Evolutionary conservation across 2,113 vertebrate species (phyloP).

Genomic region (Asarcornis scutulata): DNA sequence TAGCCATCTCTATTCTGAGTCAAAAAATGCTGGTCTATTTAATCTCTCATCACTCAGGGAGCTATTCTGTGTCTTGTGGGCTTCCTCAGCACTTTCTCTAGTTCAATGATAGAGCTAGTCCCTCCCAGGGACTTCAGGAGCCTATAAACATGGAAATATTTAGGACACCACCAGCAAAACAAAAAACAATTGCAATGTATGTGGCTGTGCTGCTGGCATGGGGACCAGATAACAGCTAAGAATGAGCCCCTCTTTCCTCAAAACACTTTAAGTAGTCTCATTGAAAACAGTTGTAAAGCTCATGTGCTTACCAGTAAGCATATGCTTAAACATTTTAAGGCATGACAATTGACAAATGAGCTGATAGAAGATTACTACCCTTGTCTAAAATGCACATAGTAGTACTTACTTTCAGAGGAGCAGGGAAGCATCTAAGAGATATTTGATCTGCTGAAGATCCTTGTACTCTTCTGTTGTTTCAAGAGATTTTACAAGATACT

Average conservation of each 20-base stretch:
- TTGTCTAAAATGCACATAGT: conserved; percentile 5
- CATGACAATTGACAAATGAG: conserved; percentile 54
- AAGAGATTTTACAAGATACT: background rate
- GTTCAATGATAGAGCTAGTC: accelerated
- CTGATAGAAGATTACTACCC: background rate
- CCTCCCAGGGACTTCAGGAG: background rate
- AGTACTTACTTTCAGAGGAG: background rate
- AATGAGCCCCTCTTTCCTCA: background rate
- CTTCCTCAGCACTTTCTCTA: background rate
- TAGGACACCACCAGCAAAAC: background rate
- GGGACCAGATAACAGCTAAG: background rate
- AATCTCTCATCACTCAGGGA: background rate
- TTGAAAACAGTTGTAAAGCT: background rate
- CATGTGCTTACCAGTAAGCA: conserved; percentile 19
- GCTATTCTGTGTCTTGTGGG: background rate
- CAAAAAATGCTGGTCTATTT: background rate
- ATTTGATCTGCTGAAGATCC: background rate
- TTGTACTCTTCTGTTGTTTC: background rate
- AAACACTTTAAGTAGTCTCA: background rate
- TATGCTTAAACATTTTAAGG: conserved; percentile 37
- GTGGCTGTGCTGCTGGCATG: background rate
- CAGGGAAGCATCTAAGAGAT: background rate
- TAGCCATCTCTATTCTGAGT: background rate
- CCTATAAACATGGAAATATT: background rate
- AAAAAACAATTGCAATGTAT: background rate